Conservation (phyloP, 2,888 invertebrate species). For the Agrochola litura region DNA sequence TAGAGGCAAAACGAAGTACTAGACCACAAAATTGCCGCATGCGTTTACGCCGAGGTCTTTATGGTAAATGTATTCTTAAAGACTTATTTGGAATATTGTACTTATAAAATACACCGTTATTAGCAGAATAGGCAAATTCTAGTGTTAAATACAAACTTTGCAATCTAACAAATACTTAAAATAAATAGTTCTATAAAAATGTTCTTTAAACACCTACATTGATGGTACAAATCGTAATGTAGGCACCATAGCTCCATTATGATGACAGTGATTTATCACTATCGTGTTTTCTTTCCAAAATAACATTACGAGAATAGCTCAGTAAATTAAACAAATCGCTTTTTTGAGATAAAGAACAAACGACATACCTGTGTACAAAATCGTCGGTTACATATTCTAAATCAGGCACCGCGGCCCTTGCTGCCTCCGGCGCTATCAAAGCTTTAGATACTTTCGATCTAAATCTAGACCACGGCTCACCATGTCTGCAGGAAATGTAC, state of each 20-base stretch:
- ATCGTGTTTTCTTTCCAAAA: constrained; percentile 48
- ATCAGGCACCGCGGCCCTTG: constrained; percentile 93
- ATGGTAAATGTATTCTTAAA: constrained; percentile 2
- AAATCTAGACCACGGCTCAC: constrained; percentile 96
- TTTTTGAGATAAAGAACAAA: constrained; percentile 31
- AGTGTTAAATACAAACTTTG: not conserved
- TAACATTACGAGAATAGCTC: constrained; percentile 43
- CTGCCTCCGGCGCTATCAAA: constrained; percentile 94
- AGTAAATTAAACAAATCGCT: constrained; percentile 41
- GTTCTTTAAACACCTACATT: constrained; percentile 33
- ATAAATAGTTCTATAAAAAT: constrained; percentile 29
- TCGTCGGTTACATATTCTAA: constrained; percentile 94
- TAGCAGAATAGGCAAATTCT: not conserved
- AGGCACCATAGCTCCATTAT: constrained; percentile 40
- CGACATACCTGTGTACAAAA: constrained; percentile 92
- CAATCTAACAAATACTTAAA: constrained; percentile 17
- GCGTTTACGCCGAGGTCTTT: constrained; percentile 32
- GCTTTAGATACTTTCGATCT: constrained; percentile 96
- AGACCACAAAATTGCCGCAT: constrained; percentile 60
- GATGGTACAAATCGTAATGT: constrained; percentile 27
- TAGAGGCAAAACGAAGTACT: constrained; percentile 67
- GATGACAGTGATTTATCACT: constrained; percentile 54
- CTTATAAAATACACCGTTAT: not conserved
- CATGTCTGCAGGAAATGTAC: constrained; percentile 91
- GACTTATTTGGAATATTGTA: not conserved